A percentile compares a stretch with the other conserved stretches of the same genome.
phyloP scores from a whole-genome alignment of 2,797 vertebrate genomes.

The Cossypha dichroa region DNA sequence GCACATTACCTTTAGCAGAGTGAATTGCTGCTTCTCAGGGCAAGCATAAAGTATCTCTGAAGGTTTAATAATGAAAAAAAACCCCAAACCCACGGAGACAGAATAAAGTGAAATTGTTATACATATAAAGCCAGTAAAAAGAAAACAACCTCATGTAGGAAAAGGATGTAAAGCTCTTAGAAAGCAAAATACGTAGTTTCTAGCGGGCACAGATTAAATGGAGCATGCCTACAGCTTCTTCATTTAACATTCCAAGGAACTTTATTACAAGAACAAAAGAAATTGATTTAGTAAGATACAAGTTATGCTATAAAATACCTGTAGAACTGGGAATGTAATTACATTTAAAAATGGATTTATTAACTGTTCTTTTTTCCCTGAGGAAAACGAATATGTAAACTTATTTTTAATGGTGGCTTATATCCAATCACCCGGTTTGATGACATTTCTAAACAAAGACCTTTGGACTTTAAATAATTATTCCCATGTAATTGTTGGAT shows the following conservation, averaged over 20 bases:
- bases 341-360: slow-evolving; percentile 8
- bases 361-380: background rate
- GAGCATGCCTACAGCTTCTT: background rate
- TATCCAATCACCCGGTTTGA: background rate
- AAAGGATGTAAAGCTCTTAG: background rate
- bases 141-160: background rate
- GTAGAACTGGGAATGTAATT: slow-evolving; percentile 26
- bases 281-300: background rate
- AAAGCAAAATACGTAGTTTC: slow-evolving; percentile 26
- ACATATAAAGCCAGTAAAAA: background rate
- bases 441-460: slow-evolving; percentile 27
- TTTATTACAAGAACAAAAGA: slow-evolving; percentile 34
- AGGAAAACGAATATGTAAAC: slow-evolving; percentile 22
- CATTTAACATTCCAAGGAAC: background rate
- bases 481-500: background rate
- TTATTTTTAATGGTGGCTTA: slow-evolving; percentile 43
- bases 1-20: slow-evolving; percentile 73
- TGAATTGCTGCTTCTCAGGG: slow-evolving; percentile 50
- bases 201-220: slow-evolving; percentile 10
- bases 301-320: background rate
- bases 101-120: slow-evolving; percentile 11
- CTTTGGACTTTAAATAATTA: background rate
- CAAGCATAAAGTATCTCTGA: background rate
- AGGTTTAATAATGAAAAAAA: slow-evolving; percentile 1
- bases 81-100: background rate